Base-by-base conservation (phyloP, 2,797 vertebrate genomes). In the Echeneis naucrates region DNA sequence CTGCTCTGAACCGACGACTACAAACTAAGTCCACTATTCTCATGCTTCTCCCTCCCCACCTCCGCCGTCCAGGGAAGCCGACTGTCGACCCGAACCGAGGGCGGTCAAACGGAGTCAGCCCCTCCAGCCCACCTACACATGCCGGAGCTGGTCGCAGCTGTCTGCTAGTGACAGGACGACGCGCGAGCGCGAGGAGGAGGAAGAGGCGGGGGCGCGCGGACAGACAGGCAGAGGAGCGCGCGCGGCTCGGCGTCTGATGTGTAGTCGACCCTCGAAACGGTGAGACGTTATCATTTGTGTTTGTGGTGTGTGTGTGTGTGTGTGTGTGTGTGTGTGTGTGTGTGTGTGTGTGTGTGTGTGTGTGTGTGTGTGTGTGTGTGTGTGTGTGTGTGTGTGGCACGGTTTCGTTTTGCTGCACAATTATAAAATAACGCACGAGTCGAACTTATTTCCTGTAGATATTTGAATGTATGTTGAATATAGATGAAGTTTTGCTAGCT, bases 31-130 rank as follows among this genome's bases (percentile, higher is more conserved):
- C 74, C 84, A 69, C 88, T 90, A 81, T 87, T 90, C 42, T 87
- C 89, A 92, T 93, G 86, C 75, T 92, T n/a, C n/a, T n/a, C n/a
- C n/a, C n/a, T n/a, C n/a, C n/a, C n/a, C 75, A 57, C 68, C 80
- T 52, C 53, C 71, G 37, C 83, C 37, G 65, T 63, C 40, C 54
- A 55, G 23, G 51, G 51, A 57, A 80, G 69, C 10, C 21, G 17
- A 23, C 51, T 68, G 61, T 53, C 58, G 44, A 38, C 60, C 61
- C 11, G 66, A 69, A 70, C 64, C 53, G 68, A 56, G 35, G 75
- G 65, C 69, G 75, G 63, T 83, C 62, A 75, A 24, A 65, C 69
- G 23, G 64, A 77, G 59, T 65, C 37, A 32, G 37, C 32, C 10
- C 53, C 48, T 11, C 21, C 17, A 32, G 50, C 33, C 14, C 57